Evolutionary conservation across 2,888 invertebrate species (phyloP).

Genomic region (Didymodactylos carnosus): DNA sequence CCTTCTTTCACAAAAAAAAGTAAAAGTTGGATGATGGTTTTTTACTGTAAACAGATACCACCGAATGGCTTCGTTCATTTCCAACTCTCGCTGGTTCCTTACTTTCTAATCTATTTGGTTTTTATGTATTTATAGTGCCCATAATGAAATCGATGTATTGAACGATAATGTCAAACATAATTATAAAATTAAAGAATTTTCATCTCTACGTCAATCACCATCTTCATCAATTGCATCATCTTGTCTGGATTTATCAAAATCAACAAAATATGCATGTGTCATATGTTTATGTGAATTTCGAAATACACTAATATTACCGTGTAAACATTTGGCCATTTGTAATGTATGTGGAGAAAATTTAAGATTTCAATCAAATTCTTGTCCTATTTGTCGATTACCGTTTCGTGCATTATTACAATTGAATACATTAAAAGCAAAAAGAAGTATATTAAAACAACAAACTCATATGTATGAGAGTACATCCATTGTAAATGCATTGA

Average conservation of each 20-base stretch:
- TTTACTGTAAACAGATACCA: no score
- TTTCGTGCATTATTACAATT: constrained; percentile 88
- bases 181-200: background rate
- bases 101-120: no score
- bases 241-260: constrained; percentile 52
- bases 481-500: background rate
- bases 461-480: background rate
- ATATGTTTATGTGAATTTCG: constrained; percentile 96
- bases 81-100: no score
- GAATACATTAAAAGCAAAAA: constrained; percentile 60
- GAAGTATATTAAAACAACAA: no score
- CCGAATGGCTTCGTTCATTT: no score
- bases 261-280: constrained; percentile 89
- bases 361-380: constrained; percentile 59
- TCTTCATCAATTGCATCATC: background rate
- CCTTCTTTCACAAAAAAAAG: no score
- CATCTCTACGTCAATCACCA: background rate
- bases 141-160: background rate
- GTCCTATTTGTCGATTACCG: constrained; percentile 94
- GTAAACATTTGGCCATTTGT: constrained; percentile 83
- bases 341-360: constrained; percentile 90
- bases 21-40: no score
- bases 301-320: constrained; percentile 87
- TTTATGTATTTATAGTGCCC: background rate
- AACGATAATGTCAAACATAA: background rate